Evolutionary conservation across 2,888 invertebrate genomes (phyloP).

Genomic region (Mythimna vitellina): DNA sequence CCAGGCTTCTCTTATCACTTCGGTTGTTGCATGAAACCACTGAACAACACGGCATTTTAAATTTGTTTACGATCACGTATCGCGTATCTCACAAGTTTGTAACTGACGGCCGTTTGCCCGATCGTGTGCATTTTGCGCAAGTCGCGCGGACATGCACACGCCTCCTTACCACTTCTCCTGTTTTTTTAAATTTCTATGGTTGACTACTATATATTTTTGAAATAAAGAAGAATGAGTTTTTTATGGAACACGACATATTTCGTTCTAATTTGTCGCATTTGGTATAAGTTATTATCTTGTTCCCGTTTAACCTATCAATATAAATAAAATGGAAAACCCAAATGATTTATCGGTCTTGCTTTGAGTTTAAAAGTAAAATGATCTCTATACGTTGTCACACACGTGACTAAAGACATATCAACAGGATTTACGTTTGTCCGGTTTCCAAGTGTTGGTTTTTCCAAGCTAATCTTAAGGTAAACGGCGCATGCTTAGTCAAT

Average conservation of each 20-base stretch:
- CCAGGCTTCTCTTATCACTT: no score
- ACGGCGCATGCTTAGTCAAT: slow-evolving; percentile 50
- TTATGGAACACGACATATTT: slow-evolving; percentile 4
- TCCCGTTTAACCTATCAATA: slow-evolving; percentile 22
- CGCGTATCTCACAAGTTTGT: no score
- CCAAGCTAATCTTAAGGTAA: slow-evolving; percentile 62
- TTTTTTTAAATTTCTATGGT: no score
- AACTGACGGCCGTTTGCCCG: no score
- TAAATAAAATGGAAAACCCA: slow-evolving; percentile 16
- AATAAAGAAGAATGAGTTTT: neutral
- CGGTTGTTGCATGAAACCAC: no score
- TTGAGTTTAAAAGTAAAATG: slow-evolving; percentile 14
- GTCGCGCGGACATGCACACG: no score
- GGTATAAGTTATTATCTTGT: neutral
- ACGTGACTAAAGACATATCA: slow-evolving; percentile 63
- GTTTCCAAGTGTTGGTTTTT: slow-evolving; percentile 66
- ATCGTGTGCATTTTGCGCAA: no score
- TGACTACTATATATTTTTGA: no score
- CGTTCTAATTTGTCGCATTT: slow-evolving; percentile 14
- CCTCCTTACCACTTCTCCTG: no score
- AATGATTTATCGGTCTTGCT: slow-evolving; percentile 17
- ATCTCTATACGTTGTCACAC: slow-evolving; percentile 28
- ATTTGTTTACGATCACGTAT: no score
- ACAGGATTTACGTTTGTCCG: slow-evolving; percentile 63
- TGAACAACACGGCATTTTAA: no score